phyloP scores from a whole-genome alignment of 2,113 vertebrate species.

The Poeciliopsis retropinna region DNA sequence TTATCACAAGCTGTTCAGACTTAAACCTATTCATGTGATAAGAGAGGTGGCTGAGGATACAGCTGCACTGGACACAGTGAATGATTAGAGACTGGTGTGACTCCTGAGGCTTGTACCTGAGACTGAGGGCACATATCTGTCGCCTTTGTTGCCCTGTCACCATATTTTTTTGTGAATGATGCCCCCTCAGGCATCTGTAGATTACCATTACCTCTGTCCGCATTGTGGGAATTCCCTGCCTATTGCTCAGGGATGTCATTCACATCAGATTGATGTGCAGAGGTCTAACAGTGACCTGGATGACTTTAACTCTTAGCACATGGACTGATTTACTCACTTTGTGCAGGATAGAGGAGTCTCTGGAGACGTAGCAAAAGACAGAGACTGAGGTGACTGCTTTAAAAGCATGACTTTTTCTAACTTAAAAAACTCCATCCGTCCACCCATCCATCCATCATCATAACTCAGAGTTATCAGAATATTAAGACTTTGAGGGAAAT shows the following conservation, averaged over 20 bases:
- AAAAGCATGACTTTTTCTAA: background rate
- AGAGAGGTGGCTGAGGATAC: conserved; percentile 29
- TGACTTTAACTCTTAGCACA: conserved; percentile 57
- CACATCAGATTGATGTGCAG: conserved; percentile 66
- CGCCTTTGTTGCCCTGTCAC: conserved; percentile 65
- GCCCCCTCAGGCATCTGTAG: conserved; percentile 55
- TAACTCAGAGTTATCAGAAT: too few relatives aligned
- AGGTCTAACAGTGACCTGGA: conserved; percentile 59
- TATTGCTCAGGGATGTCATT: conserved; percentile 40
- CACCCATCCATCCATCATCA: too few relatives aligned
- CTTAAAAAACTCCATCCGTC: background rate
- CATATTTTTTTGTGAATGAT: conserved; percentile 57
- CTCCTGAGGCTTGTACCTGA: conserved; percentile 34
- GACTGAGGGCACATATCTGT: conserved; percentile 31
- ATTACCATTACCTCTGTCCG: conserved; percentile 66
- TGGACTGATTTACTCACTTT: conserved; percentile 39
- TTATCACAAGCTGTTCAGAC: too few relatives aligned
- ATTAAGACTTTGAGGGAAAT: too few relatives aligned
- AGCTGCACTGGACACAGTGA: conserved; percentile 29
- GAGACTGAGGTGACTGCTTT: conserved; percentile 23
- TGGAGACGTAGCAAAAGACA: conserved; percentile 1
- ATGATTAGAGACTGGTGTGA: conserved; percentile 32
- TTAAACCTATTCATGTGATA: conserved; percentile 10
- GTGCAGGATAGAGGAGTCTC: conserved; percentile 14
- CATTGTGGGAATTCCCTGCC: conserved; percentile 62